Evolutionary conservation across 2,888 invertebrate genomes (phyloP), one percentile per base, ranked within the genome.

Genomic region (Caenorhabditis sp.): DNA sequence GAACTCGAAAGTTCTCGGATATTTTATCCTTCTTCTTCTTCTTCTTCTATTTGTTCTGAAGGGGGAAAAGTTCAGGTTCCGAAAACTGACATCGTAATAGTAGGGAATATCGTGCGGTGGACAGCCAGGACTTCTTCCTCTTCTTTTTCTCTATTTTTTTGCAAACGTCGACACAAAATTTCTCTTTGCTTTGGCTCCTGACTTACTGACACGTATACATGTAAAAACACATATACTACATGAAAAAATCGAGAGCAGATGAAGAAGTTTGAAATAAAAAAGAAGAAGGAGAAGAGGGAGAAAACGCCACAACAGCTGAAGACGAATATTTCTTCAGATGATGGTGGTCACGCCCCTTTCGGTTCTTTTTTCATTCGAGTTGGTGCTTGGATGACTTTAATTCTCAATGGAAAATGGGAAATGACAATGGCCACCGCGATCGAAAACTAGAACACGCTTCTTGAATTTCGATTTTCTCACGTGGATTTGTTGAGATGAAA

Each of bases 211-310:
- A 43, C 43, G 14, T 43, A 43, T 43, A 43, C 14, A 43, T 43
- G 43, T 43, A 43, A 43, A 43, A 43, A 43, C 43, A 43, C 43
- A 43, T 43, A 43, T 43, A 43, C 43, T 53, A 23, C 23, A 23
- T 51, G 14, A 14, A 21, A 53, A 27, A 26, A 54, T 60, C 37
- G 62, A 63, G 63, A 63, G 53, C 21, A 51, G 51, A 51, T 19
- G 51, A 51, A 10, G 21, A 21, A 51, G 51, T 23, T 23, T 19
- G 23, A 21, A 50, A 4, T 5, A 8, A n/a, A 51, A 5, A 51
- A 43, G 24, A 51, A 55, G 62, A 58, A 37, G 58, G 31, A 69
- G 61, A 64, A 59, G 69, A 58, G 62, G 69, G 26, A 64, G 69
- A 61, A 49, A 64, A 69, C 66, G 65, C 65, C 43, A 43, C 12